phyloP scores from a whole-genome alignment of 2,888 invertebrate genomes.

The Drosophila bunnanda region DNA sequence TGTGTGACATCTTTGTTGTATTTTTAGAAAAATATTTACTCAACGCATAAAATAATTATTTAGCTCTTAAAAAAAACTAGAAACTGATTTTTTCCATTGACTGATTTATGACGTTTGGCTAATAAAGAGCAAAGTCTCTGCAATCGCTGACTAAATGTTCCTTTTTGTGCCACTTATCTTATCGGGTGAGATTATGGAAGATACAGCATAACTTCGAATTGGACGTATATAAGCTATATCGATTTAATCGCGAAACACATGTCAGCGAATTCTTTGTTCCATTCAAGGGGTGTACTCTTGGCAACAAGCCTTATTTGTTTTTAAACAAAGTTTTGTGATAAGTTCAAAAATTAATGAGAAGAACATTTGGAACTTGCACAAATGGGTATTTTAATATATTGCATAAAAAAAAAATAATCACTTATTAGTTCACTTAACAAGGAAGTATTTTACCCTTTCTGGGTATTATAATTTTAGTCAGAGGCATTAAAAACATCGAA shows the following conservation, averaged over 20 bases:
- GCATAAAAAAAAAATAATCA: no score
- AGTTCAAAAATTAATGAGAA: no score
- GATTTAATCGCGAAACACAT: slow-evolving; percentile 32
- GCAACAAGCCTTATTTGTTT: background rate
- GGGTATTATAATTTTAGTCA: no score
- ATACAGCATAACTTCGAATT: slow-evolving; percentile 37
- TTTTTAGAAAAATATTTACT: slow-evolving; percentile 20
- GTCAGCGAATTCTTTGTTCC: slow-evolving; percentile 11
- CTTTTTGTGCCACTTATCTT: slow-evolving; percentile 19
- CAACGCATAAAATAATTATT: slow-evolving; percentile 22
- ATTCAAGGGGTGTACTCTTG: background rate
- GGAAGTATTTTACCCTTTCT: no score
- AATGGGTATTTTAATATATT: no score
- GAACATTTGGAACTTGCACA: no score
- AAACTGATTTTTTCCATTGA: background rate
- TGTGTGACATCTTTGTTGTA: slow-evolving; percentile 26
- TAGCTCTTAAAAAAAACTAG: background rate
- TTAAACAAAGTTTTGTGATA: background rate
- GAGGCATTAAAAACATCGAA: no score
- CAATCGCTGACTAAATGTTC: slow-evolving; percentile 5
- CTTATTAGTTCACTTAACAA: no score
- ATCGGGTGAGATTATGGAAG: slow-evolving; percentile 28
- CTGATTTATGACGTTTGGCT: slow-evolving; percentile 18
- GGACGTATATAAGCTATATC: slow-evolving; percentile 33
- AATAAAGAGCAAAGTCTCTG: slow-evolving; percentile 16